Evolutionary conservation across 2,888 invertebrate species (phyloP).

Genomic region (Drosophila aldrichi): DNA sequence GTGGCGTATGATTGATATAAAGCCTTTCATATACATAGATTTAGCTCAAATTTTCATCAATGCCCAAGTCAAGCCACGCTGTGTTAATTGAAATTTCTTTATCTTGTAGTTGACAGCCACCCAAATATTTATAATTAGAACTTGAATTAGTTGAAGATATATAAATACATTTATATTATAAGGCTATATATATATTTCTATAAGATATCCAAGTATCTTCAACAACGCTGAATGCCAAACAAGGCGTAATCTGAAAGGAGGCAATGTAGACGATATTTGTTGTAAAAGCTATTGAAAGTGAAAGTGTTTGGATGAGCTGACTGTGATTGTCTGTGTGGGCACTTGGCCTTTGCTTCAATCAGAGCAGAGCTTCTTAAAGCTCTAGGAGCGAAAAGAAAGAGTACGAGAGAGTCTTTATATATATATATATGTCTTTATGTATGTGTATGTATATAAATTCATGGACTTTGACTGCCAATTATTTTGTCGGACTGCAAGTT

Average conservation of each 20-base stretch:
- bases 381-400: background rate
- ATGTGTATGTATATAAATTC: background rate
- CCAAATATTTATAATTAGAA: background rate
- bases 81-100: background rate
- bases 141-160: background rate
- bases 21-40: background rate
- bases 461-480: slow-evolving; percentile 15
- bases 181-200: background rate
- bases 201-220: background rate
- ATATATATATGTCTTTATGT: background rate
- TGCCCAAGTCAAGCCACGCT: background rate
- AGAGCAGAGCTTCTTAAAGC: background rate
- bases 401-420: background rate
- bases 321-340: slow-evolving; percentile 6
- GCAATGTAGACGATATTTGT: slow-evolving; percentile 3
- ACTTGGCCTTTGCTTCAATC: slow-evolving; percentile 2
- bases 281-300: slow-evolving; percentile 8
- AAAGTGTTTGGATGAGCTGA: slow-evolving; percentile 7
- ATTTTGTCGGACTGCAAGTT: slow-evolving; percentile 28
- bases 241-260: background rate
- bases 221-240: background rate
- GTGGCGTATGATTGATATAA: background rate
- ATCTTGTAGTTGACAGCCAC: too few relatives aligned
- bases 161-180: background rate
- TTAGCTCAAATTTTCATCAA: background rate